Evolutionary conservation across 2,797 vertebrate species (phyloP), one percentile per base, ranked within the genome.

Genomic region (Mus caroli): DNA sequence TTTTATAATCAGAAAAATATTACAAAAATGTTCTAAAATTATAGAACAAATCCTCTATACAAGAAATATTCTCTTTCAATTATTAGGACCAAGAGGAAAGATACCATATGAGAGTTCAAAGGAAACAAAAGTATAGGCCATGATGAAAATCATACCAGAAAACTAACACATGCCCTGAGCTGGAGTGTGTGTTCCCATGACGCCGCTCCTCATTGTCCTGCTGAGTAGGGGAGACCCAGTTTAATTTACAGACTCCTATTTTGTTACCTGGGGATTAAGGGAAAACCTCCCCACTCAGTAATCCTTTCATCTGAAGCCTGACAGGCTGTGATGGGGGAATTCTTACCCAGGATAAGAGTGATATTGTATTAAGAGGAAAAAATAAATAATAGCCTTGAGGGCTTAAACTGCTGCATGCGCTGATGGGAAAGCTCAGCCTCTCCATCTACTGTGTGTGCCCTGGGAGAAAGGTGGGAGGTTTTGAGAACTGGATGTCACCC

Each of bases 171-270:
- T n/a, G 37, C 20, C 3, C 31, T 82, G 76, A 96, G 86, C 64
- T 37, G 77, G 79, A 60, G 56, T 15, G 15, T 24, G 11, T 1
- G 0, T 26, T 6, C 0, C 19, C 19, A 43, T 50, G 0, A 8
- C 28, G 43, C 60, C 40, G 84, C 67, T 62, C 79, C 71, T 54
- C 17, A 60, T 2, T 86, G 62, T 75, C 54, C 90, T 79, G 43
- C 84, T 60, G 84, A 28, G 60, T 7, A 50, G 50, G 54, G 31
- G 84, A 94, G 94, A 85, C 73, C 28, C 84, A 50, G 73, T 71
- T 86, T 92, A 96, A 96, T 95, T 96, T 92, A 88, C 90, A 96
- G 73, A 11, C 40, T 83, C 58, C 87, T 83, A 50, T 19, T 86
- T 75, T 22, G 22, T 58, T 77, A 3, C 78, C 62, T 40, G 34